phyloP scores from a whole-genome alignment of 2,113 vertebrate genomes.

The Oreotrochilus melanogaster region DNA sequence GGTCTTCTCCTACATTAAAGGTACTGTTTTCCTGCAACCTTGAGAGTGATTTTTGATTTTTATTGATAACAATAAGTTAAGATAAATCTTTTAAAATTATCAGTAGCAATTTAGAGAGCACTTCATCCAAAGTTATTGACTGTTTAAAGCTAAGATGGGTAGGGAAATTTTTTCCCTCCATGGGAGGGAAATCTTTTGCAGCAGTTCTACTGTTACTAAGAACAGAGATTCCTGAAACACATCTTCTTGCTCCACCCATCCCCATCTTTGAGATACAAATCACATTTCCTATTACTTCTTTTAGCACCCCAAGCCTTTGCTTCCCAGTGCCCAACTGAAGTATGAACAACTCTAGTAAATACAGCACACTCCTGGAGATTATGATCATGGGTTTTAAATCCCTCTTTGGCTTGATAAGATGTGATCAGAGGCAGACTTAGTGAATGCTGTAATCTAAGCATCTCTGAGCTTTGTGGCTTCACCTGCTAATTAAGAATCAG shows the following conservation, averaged over 20 bases:
- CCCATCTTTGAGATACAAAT: not conserved
- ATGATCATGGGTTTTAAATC: not conserved
- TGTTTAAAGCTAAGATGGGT: not conserved
- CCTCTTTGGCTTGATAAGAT: not conserved
- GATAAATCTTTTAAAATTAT: not conserved
- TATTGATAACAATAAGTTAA: not conserved
- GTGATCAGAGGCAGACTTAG: not conserved
- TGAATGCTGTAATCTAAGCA: not conserved
- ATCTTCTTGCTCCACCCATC: not conserved
- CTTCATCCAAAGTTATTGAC: not conserved
- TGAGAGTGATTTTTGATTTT: not conserved
- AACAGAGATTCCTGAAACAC: not conserved
- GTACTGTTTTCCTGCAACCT: slow-evolving; percentile 66
- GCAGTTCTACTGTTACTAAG: not conserved
- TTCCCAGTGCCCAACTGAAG: not conserved
- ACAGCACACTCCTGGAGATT: not conserved
- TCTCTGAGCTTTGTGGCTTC: not conserved
- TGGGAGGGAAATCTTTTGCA: not conserved
- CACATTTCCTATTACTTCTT: not conserved
- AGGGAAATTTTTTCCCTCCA: not conserved
- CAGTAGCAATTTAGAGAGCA: not conserved
- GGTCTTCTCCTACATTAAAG: slow-evolving; percentile 98
- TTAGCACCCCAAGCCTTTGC: not conserved
- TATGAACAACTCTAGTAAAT: not conserved
- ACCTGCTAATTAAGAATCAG: not conserved